Conservation (phyloP, 2,797 vertebrate species). For the Ceryle rudis region DNA sequence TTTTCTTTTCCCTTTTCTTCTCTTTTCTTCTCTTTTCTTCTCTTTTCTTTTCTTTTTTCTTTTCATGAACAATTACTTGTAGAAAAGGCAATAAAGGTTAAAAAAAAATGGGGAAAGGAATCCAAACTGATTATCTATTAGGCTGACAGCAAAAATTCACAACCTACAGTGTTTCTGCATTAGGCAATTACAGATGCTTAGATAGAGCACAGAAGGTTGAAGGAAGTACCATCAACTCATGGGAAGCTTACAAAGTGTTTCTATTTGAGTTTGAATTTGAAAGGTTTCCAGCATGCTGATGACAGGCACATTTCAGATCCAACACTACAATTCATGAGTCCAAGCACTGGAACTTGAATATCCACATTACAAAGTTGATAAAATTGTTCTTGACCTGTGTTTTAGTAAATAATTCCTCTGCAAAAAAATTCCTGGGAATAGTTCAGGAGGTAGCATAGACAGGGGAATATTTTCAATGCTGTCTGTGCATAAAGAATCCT, state of each 20-base stretch:
- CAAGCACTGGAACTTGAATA: background rate
- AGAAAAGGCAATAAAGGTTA: background rate
- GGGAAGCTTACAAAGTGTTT: background rate
- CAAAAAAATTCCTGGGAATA: background rate
- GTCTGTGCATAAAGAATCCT: background rate
- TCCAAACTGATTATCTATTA: background rate
- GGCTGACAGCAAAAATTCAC: background rate
- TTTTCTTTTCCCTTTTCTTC: no score
- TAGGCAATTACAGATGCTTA: background rate
- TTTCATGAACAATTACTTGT: background rate
- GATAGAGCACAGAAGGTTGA: background rate
- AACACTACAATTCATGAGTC: background rate
- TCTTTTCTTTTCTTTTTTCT: background rate
- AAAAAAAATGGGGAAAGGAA: background rate
- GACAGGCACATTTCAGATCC: background rate
- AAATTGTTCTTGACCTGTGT: background rate
- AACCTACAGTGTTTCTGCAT: background rate
- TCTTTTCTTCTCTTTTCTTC: no score
- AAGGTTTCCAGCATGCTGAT: background rate
- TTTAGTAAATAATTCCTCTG: background rate
- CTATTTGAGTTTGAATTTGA: background rate
- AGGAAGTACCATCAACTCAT: background rate
- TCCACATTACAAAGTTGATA: background rate
- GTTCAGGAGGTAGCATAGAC: background rate
- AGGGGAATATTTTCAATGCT: background rate